Evolutionary conservation across 2,888 invertebrate genomes (phyloP), one percentile per base, ranked within the genome.

Genomic region (Meganola albula): DNA sequence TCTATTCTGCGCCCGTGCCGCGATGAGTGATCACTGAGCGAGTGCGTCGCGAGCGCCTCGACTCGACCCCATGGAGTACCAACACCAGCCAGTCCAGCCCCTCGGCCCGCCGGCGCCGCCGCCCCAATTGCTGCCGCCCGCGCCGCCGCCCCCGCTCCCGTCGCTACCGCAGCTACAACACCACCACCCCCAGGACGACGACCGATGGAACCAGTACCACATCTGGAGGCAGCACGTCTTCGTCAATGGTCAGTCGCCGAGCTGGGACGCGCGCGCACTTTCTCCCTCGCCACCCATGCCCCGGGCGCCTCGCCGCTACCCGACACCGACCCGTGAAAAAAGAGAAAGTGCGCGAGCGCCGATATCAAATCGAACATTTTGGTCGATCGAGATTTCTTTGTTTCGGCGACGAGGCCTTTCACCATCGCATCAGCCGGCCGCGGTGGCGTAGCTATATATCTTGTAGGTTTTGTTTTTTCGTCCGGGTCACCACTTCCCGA

Each of bases 191-290:
- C 87, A 88, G 64, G 89, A 88, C 59, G 90, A 88, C 69, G 89
- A 86, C 73, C 89, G 87, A 65, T 92, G 92, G 92, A 89, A 89
- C 54, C 92, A 92, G 84, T 92, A 92, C 73, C 93, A 93, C 74
- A 88, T 93, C 51, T 93, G 92, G 92, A 87, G 92, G 59, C 93
- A 93, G 75, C 92, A 92, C 73, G 92, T 92, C 71, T 92, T 92
- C 73, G 91, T 92, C 79, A 92, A 92, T 79, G 92, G 92, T 92
- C 90, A 87, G 89, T 80, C 13, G 30, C 30, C 34, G 42, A 37
- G 40, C 53, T 47, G 56, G 57, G 60, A 52, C 58, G 63, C 54
- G 50, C 58, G 58, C 62, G 58, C 63, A 70, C 74, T 75, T 74
- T 74, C 75, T 71, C 70, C 59, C 40, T 31, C 32, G 40, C 42